Base-by-base conservation (phyloP, 2,113 vertebrate genomes). In the Ceratotherium simum region DNA sequence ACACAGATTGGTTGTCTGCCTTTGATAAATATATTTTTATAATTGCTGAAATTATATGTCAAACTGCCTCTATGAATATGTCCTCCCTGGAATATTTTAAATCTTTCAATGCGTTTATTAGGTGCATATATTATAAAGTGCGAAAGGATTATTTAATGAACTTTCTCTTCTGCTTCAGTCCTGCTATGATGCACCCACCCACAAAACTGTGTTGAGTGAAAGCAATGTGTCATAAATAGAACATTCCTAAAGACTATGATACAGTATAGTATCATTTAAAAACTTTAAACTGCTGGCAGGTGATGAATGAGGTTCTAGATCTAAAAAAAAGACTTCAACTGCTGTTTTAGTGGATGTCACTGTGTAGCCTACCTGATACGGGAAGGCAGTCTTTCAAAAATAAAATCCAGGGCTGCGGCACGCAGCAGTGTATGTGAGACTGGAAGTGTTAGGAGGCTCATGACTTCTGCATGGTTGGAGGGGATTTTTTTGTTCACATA, bases 91-190 rank as follows among this genome's bases (percentile, higher is more conserved):
- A 92, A 95, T 95, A 97, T 89, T 97, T 97, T 97, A 96, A 94
- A 94, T 78, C 51, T 96, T 92, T 94, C 88, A 92, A 6, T 65
- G 81, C 31, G 11, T 96, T 98, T 97, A 97, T 98, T 95, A 94
- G 93, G 76, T 64, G 39, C 76, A 88, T 95, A 78, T 88, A 96
- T 97, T 98, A 96, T 91, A 91, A 97, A 97, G 81, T 96, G 81
- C 70, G 48, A 93, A 98, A 97, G 91, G 80, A 93, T 97, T 96
- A 89, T 95, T 97, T 97, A 96, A 97, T 97, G 96, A 96, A 78
- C 70, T 84, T 97, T 91, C 75, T 94, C 62, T 92, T 96, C 95
- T 96, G 91, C 91, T 87, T 92, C 64, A 94, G 64, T 97, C 70
- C 93, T 94, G n/a, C 80, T 67, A 84, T 54, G 93, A 95, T 7